phyloP scores from a whole-genome alignment of 2,113 vertebrate genomes.

The Synchiropus splendidus region DNA sequence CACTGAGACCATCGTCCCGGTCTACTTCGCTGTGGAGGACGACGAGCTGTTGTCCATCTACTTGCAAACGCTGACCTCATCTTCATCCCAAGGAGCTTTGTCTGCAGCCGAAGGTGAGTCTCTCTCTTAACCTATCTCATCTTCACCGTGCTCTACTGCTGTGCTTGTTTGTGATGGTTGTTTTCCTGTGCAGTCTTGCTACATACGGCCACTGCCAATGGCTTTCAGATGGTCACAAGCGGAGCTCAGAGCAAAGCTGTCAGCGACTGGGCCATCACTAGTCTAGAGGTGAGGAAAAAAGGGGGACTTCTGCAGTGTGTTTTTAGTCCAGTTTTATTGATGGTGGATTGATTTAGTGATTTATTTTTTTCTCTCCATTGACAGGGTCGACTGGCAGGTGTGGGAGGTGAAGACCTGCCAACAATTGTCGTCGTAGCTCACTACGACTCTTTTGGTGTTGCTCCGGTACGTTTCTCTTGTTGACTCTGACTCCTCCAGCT shows the following conservation, averaged over 20 bases:
- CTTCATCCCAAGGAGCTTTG: slow-evolving; percentile 80
- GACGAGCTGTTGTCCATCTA: slow-evolving; percentile 93
- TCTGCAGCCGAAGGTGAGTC: slow-evolving; percentile 87
- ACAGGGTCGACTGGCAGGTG: slow-evolving; percentile 88
- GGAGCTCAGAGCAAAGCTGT: slow-evolving; percentile 94
- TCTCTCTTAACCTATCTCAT: neutral
- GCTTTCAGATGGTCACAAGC: slow-evolving; percentile 98
- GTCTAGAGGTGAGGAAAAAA: slow-evolving; percentile 89
- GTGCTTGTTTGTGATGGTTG: neutral
- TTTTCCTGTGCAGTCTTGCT: slow-evolving; percentile 73
- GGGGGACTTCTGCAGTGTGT: too few relatives aligned
- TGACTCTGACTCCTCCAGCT: neutral
- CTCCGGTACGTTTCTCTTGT: slow-evolving; percentile 70
- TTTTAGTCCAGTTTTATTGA: too few relatives aligned
- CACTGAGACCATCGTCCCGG: slow-evolving; percentile 90
- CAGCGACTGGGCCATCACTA: slow-evolving; percentile 95
- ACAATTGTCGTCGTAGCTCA: slow-evolving; percentile 94
- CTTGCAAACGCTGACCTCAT: slow-evolving; percentile 84
- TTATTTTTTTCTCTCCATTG: too few relatives aligned
- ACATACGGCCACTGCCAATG: slow-evolving; percentile 92
- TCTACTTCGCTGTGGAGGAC: slow-evolving; percentile 95
- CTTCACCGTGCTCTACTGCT: neutral
- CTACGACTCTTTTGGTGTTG: slow-evolving; percentile 93
- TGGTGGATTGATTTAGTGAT: too few relatives aligned
- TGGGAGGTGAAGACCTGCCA: slow-evolving; percentile 93